Percentiles rank a stretch among this genome's conserved stretches.
Conservation (phyloP, 2,888 invertebrate species). For the Eupithecia dodoneata region DNA sequence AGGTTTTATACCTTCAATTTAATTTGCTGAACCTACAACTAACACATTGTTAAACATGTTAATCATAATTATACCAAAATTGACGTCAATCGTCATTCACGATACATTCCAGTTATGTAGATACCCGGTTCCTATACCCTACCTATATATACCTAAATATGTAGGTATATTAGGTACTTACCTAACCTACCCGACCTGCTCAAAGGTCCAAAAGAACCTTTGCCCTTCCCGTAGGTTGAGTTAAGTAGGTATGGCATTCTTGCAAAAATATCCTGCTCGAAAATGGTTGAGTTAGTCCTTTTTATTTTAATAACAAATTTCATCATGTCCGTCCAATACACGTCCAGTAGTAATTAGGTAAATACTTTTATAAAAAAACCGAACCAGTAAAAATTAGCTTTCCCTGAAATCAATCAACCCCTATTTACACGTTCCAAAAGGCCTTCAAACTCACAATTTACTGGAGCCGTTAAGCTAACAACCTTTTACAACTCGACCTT, state of each 20-base stretch:
- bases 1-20: neutral
- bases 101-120: neutral
- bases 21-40: neutral
- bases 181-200: neutral
- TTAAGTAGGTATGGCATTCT: neutral
- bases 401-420: slow-evolving; percentile 8
- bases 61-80: slow-evolving; percentile 1
- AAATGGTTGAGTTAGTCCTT: neutral
- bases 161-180: no score
- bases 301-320: no score
- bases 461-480: slow-evolving; percentile 12
- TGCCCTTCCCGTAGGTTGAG: neutral
- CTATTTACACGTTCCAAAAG: slow-evolving; percentile 13
- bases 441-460: slow-evolving; percentile 11
- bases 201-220: neutral
- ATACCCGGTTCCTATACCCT: neutral
- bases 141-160: no score
- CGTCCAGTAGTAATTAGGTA: neutral
- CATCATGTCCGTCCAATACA: no score
- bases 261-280: neutral
- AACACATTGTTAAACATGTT: slow-evolving; percentile 9
- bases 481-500: slow-evolving; percentile 10
- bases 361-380: neutral
- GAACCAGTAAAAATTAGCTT: neutral
- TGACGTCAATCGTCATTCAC: slow-evolving; percentile 10